These are phyloP conservation scores for Martes martes DNA, from an alignment of 2,113 vertebrate genomes.

Conservation along the genomic window DNA sequence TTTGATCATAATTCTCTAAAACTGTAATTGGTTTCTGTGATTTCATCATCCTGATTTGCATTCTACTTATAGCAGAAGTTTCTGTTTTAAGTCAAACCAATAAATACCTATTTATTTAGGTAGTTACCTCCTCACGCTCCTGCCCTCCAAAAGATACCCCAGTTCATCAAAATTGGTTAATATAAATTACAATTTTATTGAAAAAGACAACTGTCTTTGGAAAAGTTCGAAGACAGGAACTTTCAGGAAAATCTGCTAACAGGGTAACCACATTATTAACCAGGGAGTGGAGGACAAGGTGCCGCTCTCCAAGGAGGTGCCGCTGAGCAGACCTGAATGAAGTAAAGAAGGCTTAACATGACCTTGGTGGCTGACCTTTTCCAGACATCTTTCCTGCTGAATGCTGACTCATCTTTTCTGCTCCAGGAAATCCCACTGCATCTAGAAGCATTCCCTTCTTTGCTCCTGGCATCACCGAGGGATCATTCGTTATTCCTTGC, in stretches of 20 bases:
- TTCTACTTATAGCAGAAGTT: background rate
- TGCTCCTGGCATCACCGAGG: background rate
- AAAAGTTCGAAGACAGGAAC: too few species aligned
- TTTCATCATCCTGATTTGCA: background rate
- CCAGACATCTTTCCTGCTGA: background rate
- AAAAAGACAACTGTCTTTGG: background rate
- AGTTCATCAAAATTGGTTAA: background rate
- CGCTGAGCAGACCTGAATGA: background rate
- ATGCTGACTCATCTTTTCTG: background rate
- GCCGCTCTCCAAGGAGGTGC: background rate
- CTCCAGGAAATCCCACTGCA: background rate
- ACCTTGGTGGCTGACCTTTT: background rate
- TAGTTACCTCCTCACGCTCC: background rate
- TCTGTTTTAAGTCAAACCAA: background rate
- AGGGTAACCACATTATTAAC: background rate
- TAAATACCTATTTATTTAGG: background rate
- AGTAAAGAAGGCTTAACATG: fast-evolving
- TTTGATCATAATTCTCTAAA: background rate
- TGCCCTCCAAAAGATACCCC: background rate
- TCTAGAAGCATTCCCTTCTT: background rate
- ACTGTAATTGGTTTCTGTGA: background rate
- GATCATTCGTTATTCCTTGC: background rate
- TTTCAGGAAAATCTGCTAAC: background rate
- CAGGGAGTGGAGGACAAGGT: background rate
- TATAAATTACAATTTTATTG: background rate